Percentiles rank a stretch among this genome's conserved stretches.
These are phyloP conservation scores for Cactoblastis cactorum DNA, from an alignment of 2,888 invertebrate genomes.

Conservation along the genomic window DNA sequence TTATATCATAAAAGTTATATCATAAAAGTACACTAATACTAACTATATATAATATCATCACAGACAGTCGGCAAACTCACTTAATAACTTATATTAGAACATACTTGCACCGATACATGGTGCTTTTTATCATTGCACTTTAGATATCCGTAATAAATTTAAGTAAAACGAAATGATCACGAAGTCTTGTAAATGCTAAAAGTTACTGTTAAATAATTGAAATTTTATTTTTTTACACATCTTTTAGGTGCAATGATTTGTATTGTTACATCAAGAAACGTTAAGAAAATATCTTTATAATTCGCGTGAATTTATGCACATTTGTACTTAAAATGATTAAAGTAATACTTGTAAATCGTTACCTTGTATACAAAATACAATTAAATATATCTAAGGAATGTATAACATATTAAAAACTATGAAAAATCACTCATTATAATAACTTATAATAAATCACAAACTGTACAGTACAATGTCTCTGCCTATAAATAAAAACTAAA, in stretches of 20 bases:
- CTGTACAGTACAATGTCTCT: constrained; percentile 2
- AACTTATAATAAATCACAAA: constrained; percentile 19
- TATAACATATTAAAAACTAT: constrained; percentile 27
- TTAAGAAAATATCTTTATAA: background rate
- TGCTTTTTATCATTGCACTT: background rate
- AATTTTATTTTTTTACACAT: too few relatives aligned
- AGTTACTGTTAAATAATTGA: too few relatives aligned
- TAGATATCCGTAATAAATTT: background rate
- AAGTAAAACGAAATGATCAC: background rate
- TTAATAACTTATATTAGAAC: constrained; percentile 16
- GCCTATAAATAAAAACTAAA: background rate
- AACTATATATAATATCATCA: too few relatives aligned
- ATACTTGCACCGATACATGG: background rate
- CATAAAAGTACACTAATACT: constrained; percentile 24
- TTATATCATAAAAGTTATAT: constrained; percentile 38
- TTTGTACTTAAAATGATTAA: constrained; percentile 33
- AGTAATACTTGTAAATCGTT: constrained; percentile 37
- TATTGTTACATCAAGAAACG: too few relatives aligned
- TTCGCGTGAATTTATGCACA: constrained; percentile 16
- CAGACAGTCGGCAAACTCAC: constrained; percentile 23
- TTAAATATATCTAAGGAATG: constrained; percentile 44
- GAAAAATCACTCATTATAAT: constrained; percentile 21
- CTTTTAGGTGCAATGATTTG: too few relatives aligned
- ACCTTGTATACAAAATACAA: constrained; percentile 36
- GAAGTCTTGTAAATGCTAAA: too few relatives aligned